Percentiles rank a stretch among this genome's conserved stretches.
These are phyloP conservation scores for Aspidiotus destructor DNA, from an alignment of 2,888 invertebrate genomes.

Conservation along the genomic window DNA sequence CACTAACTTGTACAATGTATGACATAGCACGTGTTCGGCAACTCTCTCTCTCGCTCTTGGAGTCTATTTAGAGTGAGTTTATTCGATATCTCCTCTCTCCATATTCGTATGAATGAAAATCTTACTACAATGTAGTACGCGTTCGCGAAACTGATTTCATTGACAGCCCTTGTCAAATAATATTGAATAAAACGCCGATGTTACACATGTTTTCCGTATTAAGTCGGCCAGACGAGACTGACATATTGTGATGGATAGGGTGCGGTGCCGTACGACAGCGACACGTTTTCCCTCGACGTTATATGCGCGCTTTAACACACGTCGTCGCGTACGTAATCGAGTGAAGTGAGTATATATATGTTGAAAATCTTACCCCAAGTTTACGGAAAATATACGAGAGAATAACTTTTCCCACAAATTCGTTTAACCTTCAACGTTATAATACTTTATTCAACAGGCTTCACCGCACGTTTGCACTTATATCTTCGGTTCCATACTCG, in stretches of 20 bases:
- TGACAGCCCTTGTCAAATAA: background rate
- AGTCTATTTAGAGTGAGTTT: no score
- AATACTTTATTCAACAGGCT: no score
- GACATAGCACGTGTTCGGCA: constrained; percentile 27
- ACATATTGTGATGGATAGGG: no score
- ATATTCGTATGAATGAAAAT: constrained; percentile 6
- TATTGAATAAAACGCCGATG: background rate
- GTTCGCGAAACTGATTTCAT: constrained; percentile 12
- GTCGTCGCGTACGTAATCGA: constrained; percentile 2
- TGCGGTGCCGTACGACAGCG: background rate
- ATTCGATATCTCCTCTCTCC: no score
- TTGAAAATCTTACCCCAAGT: no score
- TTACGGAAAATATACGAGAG: no score
- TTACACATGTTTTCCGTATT: background rate
- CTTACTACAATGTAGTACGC: background rate
- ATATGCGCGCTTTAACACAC: background rate
- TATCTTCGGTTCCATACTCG: no score
- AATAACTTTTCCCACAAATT: no score
- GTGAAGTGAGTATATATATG: background rate
- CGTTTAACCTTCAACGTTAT: no score
- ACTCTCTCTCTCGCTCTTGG: background rate
- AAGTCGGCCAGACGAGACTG: no score
- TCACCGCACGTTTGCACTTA: no score
- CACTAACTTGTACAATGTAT: background rate
- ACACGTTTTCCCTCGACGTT: background rate